phyloP scores from a whole-genome alignment of 2,888 invertebrate genomes.

The Tetanocera ferruginea region DNA sequence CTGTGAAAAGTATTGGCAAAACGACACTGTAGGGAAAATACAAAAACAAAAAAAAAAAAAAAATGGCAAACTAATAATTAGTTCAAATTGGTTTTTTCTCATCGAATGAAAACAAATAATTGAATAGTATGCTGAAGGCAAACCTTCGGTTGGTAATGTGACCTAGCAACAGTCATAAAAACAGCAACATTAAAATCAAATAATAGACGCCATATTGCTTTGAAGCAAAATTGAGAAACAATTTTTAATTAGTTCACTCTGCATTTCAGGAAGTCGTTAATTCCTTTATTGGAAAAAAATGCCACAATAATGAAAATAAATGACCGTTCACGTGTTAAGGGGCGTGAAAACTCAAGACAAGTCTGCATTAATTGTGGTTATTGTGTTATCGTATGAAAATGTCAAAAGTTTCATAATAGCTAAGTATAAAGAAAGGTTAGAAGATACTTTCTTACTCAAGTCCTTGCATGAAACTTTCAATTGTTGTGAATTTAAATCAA shows the following conservation, averaged over 20 bases:
- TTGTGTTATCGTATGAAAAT: too few relatives aligned
- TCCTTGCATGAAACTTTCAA: too few relatives aligned
- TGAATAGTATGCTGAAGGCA: not conserved
- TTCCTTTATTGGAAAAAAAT: not conserved
- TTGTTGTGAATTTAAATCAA: too few relatives aligned
- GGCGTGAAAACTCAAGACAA: too few relatives aligned
- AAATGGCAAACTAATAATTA: slow-evolving; percentile 6
- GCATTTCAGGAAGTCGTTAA: not conserved
- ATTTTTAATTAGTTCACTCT: not conserved
- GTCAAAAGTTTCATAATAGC: too few relatives aligned
- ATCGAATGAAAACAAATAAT: not conserved
- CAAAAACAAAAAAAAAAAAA: not conserved
- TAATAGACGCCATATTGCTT: not conserved
- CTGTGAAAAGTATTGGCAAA: too few relatives aligned
- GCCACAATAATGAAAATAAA: not conserved
- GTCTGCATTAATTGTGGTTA: too few relatives aligned
- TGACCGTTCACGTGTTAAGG: not conserved
- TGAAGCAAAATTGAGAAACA: not conserved
- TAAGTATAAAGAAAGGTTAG: too few relatives aligned
- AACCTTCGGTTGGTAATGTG: not conserved
- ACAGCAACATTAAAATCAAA: not conserved
- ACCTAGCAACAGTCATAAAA: not conserved
- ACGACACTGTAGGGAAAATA: not conserved
- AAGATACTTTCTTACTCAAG: too few relatives aligned
- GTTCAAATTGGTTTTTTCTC: slow-evolving; percentile 28